Percentiles rank a stretch among this genome's conserved stretches.
These are phyloP conservation scores for Fissipunctia ypsillon DNA, from an alignment of 2,888 invertebrate genomes.

Conservation along the genomic window DNA sequence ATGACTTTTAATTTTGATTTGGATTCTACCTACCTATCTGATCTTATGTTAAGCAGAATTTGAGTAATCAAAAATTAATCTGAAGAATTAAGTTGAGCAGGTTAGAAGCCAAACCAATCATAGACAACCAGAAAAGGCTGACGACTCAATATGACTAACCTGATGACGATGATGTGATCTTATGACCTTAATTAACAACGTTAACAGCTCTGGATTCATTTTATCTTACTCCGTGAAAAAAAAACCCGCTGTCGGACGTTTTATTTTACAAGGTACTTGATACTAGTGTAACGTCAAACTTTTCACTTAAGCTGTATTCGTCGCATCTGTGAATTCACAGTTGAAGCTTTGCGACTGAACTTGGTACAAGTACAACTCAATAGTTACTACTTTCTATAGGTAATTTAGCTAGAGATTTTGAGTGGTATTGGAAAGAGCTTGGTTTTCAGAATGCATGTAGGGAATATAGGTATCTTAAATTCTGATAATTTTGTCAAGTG, in stretches of 20 bases:
- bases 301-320: slow-evolving; percentile 82
- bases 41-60: no score
- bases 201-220: slow-evolving; percentile 20
- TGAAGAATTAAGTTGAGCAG: neutral
- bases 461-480: neutral
- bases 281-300: slow-evolving; percentile 77
- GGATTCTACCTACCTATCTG: no score
- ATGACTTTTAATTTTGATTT: no score
- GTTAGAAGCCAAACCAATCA: neutral
- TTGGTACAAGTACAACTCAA: slow-evolving; percentile 63
- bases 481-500: neutral
- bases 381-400: slow-evolving; percentile 43
- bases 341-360: slow-evolving; percentile 78
- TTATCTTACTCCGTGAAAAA: slow-evolving; percentile 40
- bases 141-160: neutral
- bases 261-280: slow-evolving; percentile 60
- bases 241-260: slow-evolving; percentile 57
- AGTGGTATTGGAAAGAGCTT: slow-evolving; percentile 13
- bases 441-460: neutral
- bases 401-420: slow-evolving; percentile 3
- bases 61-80: no score
- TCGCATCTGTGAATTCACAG: slow-evolving; percentile 81
- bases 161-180: neutral
- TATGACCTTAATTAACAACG: neutral
- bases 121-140: neutral